Evolutionary conservation across 2,113 vertebrate genomes (phyloP).

Genomic region (Crotalus viridis): DNA sequence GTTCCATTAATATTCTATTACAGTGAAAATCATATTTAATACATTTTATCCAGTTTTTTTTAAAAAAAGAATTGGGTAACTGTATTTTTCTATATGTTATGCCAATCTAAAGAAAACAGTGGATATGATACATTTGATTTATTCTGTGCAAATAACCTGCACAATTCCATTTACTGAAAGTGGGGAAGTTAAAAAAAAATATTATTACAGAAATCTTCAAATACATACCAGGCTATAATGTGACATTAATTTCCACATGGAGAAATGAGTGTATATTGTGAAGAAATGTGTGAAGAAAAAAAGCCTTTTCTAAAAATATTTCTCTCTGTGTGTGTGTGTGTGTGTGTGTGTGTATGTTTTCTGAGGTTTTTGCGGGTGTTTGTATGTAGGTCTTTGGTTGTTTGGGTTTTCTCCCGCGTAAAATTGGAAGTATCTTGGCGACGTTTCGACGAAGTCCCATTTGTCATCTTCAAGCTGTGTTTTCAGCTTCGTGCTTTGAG

Average conservation of each 20-base stretch:
- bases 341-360: neutral
- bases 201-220: conserved; percentile 68
- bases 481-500: too few species aligned
- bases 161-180: conserved; percentile 60
- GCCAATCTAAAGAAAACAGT: conserved; percentile 73
- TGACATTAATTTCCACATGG: conserved; percentile 63
- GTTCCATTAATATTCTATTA: conserved; percentile 85
- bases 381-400: too few species aligned
- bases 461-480: too few species aligned
- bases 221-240: conserved; percentile 65
- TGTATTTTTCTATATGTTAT: conserved; percentile 77
- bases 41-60: conserved; percentile 74
- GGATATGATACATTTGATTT: conserved; percentile 75
- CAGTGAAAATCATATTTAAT: conserved; percentile 85
- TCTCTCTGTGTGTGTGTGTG: neutral
- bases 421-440: too few species aligned
- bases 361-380: too few species aligned
- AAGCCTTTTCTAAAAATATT: conserved; percentile 67
- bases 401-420: too few species aligned
- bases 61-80: conserved; percentile 52
- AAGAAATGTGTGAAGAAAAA: conserved; percentile 52
- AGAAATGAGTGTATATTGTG: conserved; percentile 62
- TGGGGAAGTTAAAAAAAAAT: conserved; percentile 34
- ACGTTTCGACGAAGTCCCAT: too few species aligned
- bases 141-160: conserved; percentile 76